A percentile compares a stretch with the other conserved stretches of the same genome.
phyloP scores from a whole-genome alignment of 2,888 invertebrate genomes.

The Eudasyphora cyanicolor region DNA sequence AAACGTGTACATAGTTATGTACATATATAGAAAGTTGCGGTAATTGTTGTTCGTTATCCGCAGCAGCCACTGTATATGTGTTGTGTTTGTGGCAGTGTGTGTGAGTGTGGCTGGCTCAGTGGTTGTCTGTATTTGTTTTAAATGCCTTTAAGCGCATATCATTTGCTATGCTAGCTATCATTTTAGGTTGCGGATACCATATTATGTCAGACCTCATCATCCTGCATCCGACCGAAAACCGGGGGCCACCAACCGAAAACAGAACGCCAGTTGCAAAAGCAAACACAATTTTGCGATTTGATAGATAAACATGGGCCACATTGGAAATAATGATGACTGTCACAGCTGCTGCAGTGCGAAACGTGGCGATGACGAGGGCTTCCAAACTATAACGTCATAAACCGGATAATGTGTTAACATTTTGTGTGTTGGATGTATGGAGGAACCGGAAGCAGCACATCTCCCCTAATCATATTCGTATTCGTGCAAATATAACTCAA shows the following conservation, averaged over 20 bases:
- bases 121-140: background rate
- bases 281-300: background rate
- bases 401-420: background rate
- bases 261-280: background rate
- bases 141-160: constrained; percentile 43
- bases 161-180: background rate
- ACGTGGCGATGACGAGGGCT: background rate
- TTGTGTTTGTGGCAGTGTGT: too few relatives aligned
- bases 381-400: background rate
- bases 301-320: background rate
- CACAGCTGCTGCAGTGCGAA: constrained; percentile 1
- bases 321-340: constrained; percentile 11
- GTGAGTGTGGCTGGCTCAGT: background rate
- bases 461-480: background rate
- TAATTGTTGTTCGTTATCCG: too few relatives aligned
- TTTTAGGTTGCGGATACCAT: background rate
- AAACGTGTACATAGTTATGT: background rate
- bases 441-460: background rate
- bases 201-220: background rate
- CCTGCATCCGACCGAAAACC: too few relatives aligned
- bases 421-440: background rate
- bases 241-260: too few relatives aligned
- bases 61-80: too few relatives aligned
- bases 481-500: background rate
- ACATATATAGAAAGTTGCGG: too few relatives aligned